phyloP scores from a whole-genome alignment of 2,888 invertebrate species.

The Piscicola geometra region DNA sequence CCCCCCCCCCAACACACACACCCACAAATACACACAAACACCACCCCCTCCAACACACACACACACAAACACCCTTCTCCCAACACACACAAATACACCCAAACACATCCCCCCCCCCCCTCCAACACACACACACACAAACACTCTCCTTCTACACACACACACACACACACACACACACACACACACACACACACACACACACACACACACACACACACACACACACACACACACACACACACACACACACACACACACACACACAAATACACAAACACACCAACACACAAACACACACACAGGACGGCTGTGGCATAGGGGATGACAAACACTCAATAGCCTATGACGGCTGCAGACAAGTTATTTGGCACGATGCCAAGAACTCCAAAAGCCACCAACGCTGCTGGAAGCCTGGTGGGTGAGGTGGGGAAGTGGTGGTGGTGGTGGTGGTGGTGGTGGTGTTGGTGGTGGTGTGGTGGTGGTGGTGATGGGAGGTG shows the following conservation, averaged over 20 bases:
- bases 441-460: background rate
- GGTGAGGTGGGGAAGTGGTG: no score
- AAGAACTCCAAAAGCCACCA: slow-evolving; percentile 62
- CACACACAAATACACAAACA: slow-evolving; percentile 27
- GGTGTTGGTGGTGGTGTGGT: background rate
- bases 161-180: slow-evolving; percentile 34
- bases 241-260: slow-evolving; percentile 29
- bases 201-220: slow-evolving; percentile 34
- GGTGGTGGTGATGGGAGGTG: no score
- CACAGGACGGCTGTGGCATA: slow-evolving; percentile 40
- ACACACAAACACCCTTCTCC: slow-evolving; percentile 16
- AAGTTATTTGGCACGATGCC: slow-evolving; percentile 83
- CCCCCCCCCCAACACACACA: no score
- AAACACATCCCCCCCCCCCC: slow-evolving; percentile 11
- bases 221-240: slow-evolving; percentile 32
- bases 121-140: background rate
- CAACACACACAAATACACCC: slow-evolving; percentile 16
- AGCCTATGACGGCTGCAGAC: slow-evolving; percentile 86
- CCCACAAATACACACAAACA: slow-evolving; percentile 30
- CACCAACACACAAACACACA: slow-evolving; percentile 1
- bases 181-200: slow-evolving; percentile 33
- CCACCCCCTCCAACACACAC: slow-evolving; percentile 13
- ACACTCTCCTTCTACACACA: slow-evolving; percentile 11
- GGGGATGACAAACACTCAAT: slow-evolving; percentile 84
- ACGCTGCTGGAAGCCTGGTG: slow-evolving; percentile 65